These are phyloP conservation scores for Alethe diademata DNA, from an alignment of 2,113 vertebrate species.

Conservation along the genomic window DNA sequence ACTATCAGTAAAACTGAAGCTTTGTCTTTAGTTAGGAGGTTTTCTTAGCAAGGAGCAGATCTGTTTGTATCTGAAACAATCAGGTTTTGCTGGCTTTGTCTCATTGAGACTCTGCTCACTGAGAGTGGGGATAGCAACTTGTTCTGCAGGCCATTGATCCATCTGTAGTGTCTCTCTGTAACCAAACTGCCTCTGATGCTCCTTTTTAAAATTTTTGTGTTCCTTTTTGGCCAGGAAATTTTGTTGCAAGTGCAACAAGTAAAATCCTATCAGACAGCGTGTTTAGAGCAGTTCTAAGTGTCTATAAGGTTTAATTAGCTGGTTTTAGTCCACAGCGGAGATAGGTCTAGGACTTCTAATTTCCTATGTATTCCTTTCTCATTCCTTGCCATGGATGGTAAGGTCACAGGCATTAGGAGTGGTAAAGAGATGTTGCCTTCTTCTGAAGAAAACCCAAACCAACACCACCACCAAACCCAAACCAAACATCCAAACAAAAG, in stretches of 20 bases:
- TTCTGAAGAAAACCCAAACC: accelerated
- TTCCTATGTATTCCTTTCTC: not conserved
- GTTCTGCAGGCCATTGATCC: not conserved
- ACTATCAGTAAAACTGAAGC: not conserved
- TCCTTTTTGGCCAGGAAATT: not conserved
- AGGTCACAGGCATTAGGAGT: not conserved
- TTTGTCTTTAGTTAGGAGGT: not conserved
- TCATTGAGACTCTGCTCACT: not conserved
- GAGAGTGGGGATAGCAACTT: not conserved
- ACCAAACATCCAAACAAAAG: not conserved
- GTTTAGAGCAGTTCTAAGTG: not conserved
- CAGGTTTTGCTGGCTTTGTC: not conserved
- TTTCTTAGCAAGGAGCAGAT: not conserved
- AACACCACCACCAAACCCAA: not conserved
- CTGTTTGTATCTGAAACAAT: not conserved
- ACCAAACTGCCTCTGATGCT: not conserved
- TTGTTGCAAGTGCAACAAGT: not conserved
- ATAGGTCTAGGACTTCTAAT: not conserved
- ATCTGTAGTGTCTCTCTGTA: not conserved
- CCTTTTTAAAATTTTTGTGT: not conserved
- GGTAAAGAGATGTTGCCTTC: not conserved
- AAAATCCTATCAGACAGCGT: not conserved
- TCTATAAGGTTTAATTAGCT: not conserved
- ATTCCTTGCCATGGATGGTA: not conserved
- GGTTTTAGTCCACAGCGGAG: not conserved